Evolutionary conservation across 2,113 vertebrate genomes (phyloP).

Genomic region (Lophotis ruficrista): DNA sequence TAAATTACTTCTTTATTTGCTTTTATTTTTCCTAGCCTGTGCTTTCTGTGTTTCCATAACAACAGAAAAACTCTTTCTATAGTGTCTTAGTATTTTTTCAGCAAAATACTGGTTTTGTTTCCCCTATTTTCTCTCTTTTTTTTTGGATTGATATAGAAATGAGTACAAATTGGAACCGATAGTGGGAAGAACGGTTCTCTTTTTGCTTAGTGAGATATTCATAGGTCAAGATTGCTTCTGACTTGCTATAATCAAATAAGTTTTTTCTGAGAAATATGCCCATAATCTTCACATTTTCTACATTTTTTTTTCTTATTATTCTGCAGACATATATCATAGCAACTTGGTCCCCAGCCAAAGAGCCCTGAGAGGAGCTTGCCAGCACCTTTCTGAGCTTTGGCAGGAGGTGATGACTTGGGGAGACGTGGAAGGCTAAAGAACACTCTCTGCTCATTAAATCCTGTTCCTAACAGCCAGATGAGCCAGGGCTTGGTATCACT

Average conservation of each 20-base stretch:
- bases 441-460: neutral
- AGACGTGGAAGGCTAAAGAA: neutral
- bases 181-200: neutral
- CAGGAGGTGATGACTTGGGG: neutral
- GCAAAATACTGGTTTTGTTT: neutral
- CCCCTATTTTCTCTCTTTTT: neutral
- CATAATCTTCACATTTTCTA: constrained; percentile 34
- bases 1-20: constrained; percentile 38
- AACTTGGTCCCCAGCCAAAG: neutral
- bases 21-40: constrained; percentile 15
- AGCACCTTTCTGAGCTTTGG: neutral
- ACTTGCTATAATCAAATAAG: neutral
- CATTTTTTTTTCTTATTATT: neutral
- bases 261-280: constrained; percentile 5
- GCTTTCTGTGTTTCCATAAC: constrained; percentile 68
- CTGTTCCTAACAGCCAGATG: neutral
- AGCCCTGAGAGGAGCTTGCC: neutral
- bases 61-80: constrained; percentile 48
- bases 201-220: neutral
- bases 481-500: neutral
- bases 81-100: neutral
- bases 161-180: neutral
- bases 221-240: neutral
- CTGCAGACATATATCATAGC: constrained; percentile 18
- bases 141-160: neutral